A percentile compares a stretch with the other conserved stretches of the same genome.
Evolutionary conservation across 2,888 invertebrate species (phyloP).

Genomic region (Rapana venosa): DNA sequence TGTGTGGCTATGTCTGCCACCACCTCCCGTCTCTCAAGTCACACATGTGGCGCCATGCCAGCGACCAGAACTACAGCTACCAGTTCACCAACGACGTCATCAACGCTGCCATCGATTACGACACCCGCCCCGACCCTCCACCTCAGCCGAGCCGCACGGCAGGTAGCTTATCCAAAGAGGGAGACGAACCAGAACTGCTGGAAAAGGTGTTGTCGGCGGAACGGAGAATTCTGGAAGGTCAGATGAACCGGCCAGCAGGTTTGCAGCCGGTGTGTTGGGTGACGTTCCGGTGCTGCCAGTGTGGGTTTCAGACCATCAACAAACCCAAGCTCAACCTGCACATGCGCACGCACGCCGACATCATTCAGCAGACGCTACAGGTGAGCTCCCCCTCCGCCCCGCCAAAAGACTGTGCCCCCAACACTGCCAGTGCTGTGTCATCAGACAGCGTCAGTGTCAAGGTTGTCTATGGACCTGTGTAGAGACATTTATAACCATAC

Average conservation of each 20-base stretch:
- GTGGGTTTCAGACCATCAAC: conserved; percentile 76
- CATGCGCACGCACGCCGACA: conserved; percentile 74
- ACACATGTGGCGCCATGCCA: conserved; percentile 78
- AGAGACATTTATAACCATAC: neutral
- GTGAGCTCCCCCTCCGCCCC: conserved; percentile 43
- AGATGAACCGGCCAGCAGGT: conserved; percentile 51
- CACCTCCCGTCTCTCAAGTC: conserved; percentile 77
- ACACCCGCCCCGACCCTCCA: conserved; percentile 64
- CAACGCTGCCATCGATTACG: conserved; percentile 76
- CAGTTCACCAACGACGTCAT: conserved; percentile 76
- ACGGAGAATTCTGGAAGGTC: conserved; percentile 54
- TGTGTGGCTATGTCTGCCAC: conserved; percentile 78
- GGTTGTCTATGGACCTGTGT: conserved; percentile 37
- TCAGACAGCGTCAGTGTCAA: conserved; percentile 20
- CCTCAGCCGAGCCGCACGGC: conserved; percentile 40
- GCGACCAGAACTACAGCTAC: conserved; percentile 76
- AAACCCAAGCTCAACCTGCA: conserved; percentile 73
- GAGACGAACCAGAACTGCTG: conserved; percentile 54
- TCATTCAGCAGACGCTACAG: conserved; percentile 72
- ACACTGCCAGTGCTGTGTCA: neutral
- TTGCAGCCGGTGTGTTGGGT: conserved; percentile 68
- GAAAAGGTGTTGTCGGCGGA: conserved; percentile 55
- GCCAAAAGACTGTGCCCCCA: neutral
- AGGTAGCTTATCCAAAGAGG: neutral
- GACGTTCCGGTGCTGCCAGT: conserved; percentile 76